Evolutionary conservation across 2,797 vertebrate species (phyloP).

Genomic region (Babyrousa celebensis): DNA sequence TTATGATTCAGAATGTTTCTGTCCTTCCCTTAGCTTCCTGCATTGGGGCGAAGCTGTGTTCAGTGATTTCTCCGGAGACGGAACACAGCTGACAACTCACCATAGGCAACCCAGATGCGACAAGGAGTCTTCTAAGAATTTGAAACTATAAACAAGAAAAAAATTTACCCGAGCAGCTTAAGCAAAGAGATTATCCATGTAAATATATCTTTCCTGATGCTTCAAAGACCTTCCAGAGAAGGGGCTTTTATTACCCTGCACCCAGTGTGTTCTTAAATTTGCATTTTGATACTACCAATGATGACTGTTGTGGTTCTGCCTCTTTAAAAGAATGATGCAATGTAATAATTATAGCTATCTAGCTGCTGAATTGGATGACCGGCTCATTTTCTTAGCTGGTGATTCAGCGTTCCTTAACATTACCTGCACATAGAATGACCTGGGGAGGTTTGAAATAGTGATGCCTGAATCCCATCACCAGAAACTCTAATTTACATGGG

Average conservation of each 20-base stretch:
- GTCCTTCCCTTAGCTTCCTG: slow-evolving; percentile 32
- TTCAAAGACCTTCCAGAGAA: neutral
- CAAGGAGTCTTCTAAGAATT: slow-evolving; percentile 14
- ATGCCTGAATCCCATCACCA: slow-evolving; percentile 39
- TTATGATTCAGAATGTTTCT: slow-evolving; percentile 71
- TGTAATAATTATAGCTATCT: neutral
- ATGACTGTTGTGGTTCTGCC: neutral
- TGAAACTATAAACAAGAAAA: slow-evolving; percentile 45
- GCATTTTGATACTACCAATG: neutral
- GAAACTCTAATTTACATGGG: slow-evolving; percentile 42
- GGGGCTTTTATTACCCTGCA: neutral
- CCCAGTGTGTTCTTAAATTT: neutral
- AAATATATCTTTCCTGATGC: neutral
- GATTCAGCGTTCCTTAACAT: neutral
- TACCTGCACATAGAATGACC: slow-evolving; percentile 4
- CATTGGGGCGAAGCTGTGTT: neutral
- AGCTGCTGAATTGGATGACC: neutral
- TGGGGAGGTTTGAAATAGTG: slow-evolving; percentile 35
- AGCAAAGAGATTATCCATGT: neutral
- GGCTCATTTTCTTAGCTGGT: neutral
- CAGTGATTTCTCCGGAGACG: slow-evolving; percentile 76
- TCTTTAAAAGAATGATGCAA: neutral
- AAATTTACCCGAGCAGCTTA: neutral
- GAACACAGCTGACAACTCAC: slow-evolving; percentile 24
- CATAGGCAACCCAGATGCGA: slow-evolving; percentile 29